Conservation (phyloP, 2,888 invertebrate genomes). For the Craniophora ligustri region DNA sequence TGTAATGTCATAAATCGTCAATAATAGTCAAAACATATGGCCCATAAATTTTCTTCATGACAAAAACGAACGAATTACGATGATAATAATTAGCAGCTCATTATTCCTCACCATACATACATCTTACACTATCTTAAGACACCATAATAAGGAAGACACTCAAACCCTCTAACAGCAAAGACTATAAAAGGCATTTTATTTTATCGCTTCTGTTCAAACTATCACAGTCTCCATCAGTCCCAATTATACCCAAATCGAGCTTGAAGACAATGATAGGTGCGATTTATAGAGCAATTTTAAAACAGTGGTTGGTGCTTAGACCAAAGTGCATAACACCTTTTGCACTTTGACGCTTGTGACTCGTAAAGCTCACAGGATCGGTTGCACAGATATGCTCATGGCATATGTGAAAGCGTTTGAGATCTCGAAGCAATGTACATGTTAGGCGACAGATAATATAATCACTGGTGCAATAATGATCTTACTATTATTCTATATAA, state of each 20-base stretch:
- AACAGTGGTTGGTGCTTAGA: conserved; percentile 28
- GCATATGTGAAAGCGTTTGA: background rate
- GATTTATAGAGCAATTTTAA: conserved; percentile 42
- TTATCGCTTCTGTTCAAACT: conserved; percentile 40
- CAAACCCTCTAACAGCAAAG: conserved; percentile 7
- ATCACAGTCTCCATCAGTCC: conserved; percentile 40
- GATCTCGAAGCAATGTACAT: background rate
- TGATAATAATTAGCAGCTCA: too few relatives aligned
- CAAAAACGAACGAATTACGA: too few relatives aligned
- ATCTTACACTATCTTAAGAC: background rate
- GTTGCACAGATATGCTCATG: conserved; percentile 5
- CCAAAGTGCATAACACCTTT: conserved; percentile 7
- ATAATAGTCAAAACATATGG: too few relatives aligned
- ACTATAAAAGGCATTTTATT: conserved; percentile 27
- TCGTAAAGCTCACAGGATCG: conserved; percentile 13
- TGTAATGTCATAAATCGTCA: too few relatives aligned
- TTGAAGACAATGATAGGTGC: conserved; percentile 24
- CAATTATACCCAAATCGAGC: conserved; percentile 43
- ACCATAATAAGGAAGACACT: conserved; percentile 14
- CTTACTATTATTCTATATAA: background rate
- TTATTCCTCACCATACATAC: too few relatives aligned
- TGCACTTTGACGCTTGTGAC: conserved; percentile 14
- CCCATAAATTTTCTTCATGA: too few relatives aligned
- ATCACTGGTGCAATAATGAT: too few relatives aligned
- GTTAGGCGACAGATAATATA: background rate